Base-by-base conservation (phyloP, 2,797 vertebrate genomes). In the Myiothlypis coronata region DNA sequence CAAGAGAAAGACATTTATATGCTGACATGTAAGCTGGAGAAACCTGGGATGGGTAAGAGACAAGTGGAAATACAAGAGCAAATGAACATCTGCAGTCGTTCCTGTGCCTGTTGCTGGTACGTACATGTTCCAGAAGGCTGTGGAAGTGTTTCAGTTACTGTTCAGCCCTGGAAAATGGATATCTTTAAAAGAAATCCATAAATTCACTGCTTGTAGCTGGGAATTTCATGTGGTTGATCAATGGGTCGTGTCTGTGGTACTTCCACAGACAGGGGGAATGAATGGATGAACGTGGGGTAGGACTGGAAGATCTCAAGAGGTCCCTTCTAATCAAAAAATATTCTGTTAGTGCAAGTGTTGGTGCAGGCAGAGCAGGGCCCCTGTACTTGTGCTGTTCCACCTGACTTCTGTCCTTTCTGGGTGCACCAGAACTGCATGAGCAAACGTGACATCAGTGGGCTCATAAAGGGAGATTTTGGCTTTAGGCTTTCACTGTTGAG, bases 401-500 rank as follows among this genome's bases (percentile, higher is more conserved):
- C 50, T 60, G 55, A 35, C 44, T 82, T 43, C 23, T 61, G 32
- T 35, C 28, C 23, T 23, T 21, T 60, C 50, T 28, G 28, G 24
- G 34, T 11, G 12, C 32, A 21, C 34, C 11, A 8, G 41, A 85
- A 71, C 37, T 47, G 10, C 4, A 2, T 1, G 15, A 0, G 8
- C 41, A 46, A n/a, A 28, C 0, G 0, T 47, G 43, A 59, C 30
- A 22, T 43, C 56, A 35, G 13, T n/a, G 59, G 26, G 24, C 32
- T 77, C 41, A 2, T 17, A 16, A 41, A 71, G 72, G 41, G 44
- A 67, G 19, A 17, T 53, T 71, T 83, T 46, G 34, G 30, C 21
- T 85, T 67, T 64, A 35, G 12, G 14, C 14, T 47, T 59, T 56
- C 64, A 28, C 28, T 77, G 34, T 7, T 53, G 49, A 47, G 43